phyloP scores from a whole-genome alignment of 2,888 invertebrate genomes.

The Yponomeuta plumbellus region DNA sequence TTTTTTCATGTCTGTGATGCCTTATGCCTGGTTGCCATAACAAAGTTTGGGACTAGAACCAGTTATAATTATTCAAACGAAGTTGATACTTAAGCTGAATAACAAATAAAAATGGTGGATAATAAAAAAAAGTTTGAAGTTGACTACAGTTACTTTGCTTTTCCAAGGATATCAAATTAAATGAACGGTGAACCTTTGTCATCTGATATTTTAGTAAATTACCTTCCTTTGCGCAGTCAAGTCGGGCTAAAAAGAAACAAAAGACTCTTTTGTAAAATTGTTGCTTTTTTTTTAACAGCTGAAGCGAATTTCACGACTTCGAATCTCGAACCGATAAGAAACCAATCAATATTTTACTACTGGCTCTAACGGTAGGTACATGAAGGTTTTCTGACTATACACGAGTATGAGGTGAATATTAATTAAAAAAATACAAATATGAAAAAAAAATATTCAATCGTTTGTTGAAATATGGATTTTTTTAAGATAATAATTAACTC shows the following conservation, averaged over 20 bases:
- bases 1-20: too few relatives aligned
- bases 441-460: too few relatives aligned
- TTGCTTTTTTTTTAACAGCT: neutral
- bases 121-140: neutral
- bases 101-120: neutral
- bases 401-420: constrained; percentile 4
- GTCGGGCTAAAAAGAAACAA: neutral
- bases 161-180: neutral
- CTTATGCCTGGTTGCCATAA: too few relatives aligned
- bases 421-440: neutral
- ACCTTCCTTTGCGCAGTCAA: too few relatives aligned
- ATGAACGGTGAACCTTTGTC: neutral
- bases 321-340: constrained; percentile 42
- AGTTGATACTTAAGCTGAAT: neutral
- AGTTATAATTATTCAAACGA: too few relatives aligned
- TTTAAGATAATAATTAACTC: neutral
- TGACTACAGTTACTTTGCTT: neutral
- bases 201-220: too few relatives aligned
- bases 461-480: neutral
- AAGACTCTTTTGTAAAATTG: neutral
- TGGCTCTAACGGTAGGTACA: constrained; percentile 17
- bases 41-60: too few relatives aligned
- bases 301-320: constrained; percentile 6
- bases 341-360: constrained; percentile 47
- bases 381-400: neutral